Conservation (phyloP, 2,888 invertebrate genomes). For the Heliconius aoede region DNA sequence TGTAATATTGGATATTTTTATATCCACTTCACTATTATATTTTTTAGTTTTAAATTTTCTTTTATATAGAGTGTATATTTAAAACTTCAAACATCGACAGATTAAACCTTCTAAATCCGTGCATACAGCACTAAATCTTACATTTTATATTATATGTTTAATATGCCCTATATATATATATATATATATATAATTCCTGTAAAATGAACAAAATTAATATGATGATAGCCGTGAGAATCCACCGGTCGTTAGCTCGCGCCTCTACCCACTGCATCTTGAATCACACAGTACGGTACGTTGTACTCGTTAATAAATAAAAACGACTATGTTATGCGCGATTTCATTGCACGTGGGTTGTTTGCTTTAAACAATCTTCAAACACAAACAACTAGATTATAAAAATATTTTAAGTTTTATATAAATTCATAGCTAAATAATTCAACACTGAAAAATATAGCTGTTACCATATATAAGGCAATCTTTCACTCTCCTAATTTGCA, state of each 20-base stretch:
- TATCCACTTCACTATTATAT: too few species aligned
- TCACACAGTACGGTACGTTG: slow-evolving; percentile 49
- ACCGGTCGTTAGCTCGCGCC: slow-evolving; percentile 55
- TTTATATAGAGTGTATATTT: too few species aligned
- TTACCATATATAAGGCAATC: too few species aligned
- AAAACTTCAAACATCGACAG: too few species aligned
- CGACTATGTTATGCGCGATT: slow-evolving; percentile 21
- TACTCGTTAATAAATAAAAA: slow-evolving; percentile 45
- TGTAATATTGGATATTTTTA: background rate
- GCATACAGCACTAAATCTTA: background rate
- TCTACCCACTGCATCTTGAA: slow-evolving; percentile 49
- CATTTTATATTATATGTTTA: background rate
- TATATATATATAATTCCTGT: background rate
- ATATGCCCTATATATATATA: background rate
- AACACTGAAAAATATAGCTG: too few species aligned
- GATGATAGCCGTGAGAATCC: slow-evolving; percentile 41
- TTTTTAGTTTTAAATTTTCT: too few species aligned
- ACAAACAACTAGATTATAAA: background rate
- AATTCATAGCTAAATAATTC: slow-evolving; percentile 37
- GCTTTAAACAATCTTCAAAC: slow-evolving; percentile 9
- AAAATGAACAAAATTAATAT: background rate
- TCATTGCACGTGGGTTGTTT: slow-evolving; percentile 35
- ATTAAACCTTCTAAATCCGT: too few species aligned
- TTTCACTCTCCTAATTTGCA: too few species aligned
- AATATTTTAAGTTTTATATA: background rate